Base-by-base conservation (phyloP, 2,113 vertebrate genomes). In the Agapornis roseicollis region DNA sequence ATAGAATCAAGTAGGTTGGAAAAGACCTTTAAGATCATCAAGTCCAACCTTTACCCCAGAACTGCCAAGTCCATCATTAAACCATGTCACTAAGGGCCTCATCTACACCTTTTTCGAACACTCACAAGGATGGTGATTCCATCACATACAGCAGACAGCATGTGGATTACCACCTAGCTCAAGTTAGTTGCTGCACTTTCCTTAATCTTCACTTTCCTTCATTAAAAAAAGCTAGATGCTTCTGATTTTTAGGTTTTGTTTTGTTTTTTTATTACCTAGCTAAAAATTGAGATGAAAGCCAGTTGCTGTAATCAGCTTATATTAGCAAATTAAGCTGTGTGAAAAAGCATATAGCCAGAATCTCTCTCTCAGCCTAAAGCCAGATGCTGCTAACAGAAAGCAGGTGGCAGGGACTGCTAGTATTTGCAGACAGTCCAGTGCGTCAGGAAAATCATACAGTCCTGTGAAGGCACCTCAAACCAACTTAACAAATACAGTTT, bases 221-320 rank as follows among this genome's bases (percentile, higher is more conserved):
- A 85, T n/a, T 52, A 37, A 66, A 80, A 80, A 74, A 37, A 77
- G 24, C 23, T 47, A 64, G 39, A 82, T 1, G 1, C 18, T 58
- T 58, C 20, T 56, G 31, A 4, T 23, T 58, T 58, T 14, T 46
- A 46, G 17, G 44, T 42, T n/a, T n/a, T n/a, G n/a, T n/a, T n/a
- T n/a, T n/a, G 12, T 52, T 29, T 24, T 33, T 58, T 58, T 18
- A 47, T 17, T 13, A 84, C 80, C 20, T 70, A 89, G 47, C 35
- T 66, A 65, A 76, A 92, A 77, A 72, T 1, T 68, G 23, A 94
- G 68, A 50, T 37, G 28, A 61, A 92, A 92, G 37, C 37, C 50
- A 37, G 50, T 74, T 89, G 72, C 63, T 56, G 82, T 79, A 84
- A 87, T 83, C 72, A 80, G 80, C 77, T 84, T 72, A 41, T 31